Percentiles rank a stretch among this genome's conserved stretches.
Evolutionary conservation across 2,888 invertebrate genomes (phyloP).

Genomic region (Leptopterna dolabrata): DNA sequence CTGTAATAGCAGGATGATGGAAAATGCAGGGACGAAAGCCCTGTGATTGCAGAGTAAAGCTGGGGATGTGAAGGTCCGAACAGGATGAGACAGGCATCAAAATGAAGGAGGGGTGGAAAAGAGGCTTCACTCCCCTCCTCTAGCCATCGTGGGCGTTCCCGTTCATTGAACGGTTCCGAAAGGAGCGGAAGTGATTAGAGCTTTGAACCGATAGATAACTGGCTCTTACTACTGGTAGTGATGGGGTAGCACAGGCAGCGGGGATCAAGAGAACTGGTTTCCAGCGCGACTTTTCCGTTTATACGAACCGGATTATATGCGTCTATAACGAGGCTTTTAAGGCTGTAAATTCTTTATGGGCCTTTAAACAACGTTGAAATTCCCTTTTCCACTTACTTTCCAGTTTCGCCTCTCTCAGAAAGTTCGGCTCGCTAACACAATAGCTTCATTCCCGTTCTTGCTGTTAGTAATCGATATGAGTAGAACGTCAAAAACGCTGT

Average conservation of each 20-base stretch:
- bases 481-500: too few relatives aligned
- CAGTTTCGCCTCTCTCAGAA: neutral
- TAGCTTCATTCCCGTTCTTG: neutral
- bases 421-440: neutral
- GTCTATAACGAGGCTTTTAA: constrained; percentile 35
- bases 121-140: neutral
- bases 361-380: neutral
- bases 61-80: neutral
- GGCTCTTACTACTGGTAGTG: neutral
- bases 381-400: neutral
- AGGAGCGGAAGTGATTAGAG: constrained; percentile 41
- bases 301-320: neutral
- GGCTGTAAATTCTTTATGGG: constrained; percentile 3
- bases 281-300: constrained; percentile 14
- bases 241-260: neutral
- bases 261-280: constrained; percentile 13
- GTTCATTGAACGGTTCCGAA: neutral
- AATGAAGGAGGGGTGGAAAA: neutral
- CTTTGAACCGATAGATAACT: constrained; percentile 35
- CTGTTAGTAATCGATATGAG: too few relatives aligned
- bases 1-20: neutral
- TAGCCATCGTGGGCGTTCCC: neutral
- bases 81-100: neutral
- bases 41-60: neutral
- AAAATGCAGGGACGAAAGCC: neutral